Base-by-base conservation (phyloP, 2,888 invertebrate genomes). In the Dione vanillae region DNA sequence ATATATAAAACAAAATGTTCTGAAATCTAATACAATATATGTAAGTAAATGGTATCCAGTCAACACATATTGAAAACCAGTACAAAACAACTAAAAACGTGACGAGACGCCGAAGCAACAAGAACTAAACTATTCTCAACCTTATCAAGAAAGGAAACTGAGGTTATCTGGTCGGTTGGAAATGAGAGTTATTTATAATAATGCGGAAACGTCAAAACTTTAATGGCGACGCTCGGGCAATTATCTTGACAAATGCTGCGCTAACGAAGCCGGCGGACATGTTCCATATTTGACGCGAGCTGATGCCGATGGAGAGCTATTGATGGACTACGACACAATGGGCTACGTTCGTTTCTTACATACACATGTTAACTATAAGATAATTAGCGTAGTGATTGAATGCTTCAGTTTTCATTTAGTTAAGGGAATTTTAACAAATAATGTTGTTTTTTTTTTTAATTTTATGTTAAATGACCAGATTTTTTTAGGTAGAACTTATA, bases 211-310 rank as follows among this genome's bases (percentile, higher is more conserved):
- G 85, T 87, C 86, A 82, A 80, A 82, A 80, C 82, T 81, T 83
- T 81, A 85, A 87, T 84, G 86, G 86, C 79, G 80, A 73, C 76
- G 83, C 85, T 85, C 82, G 81, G 83, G 86, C 88, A 89, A 90
- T 90, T 90, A 89, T 89, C 87, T 88, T 89, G 88, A 90, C 90
- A 90, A 91, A 91, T 90, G 87, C 85, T 84, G 82, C 76, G 81
- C 89, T 91, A 91, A 90, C 87, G 90, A 90, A 89, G 84, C 78
- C 83, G 85, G 84, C 78, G 83, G 85, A 84, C 84, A 80, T 78
- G 79, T 81, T 80, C 82, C 85, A 82, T 85, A 78, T 85, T 83
- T 80, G 82, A 85, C 82, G 79, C 80, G 82, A 82, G 82, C 82
- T 85, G 85, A 86, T 82, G 80, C 80, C 81, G 86, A 89, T 87